These are phyloP conservation scores for Achatina immaculata DNA, from an alignment of 1,140 invertebrate genomes.

Conservation along the genomic window DNA sequence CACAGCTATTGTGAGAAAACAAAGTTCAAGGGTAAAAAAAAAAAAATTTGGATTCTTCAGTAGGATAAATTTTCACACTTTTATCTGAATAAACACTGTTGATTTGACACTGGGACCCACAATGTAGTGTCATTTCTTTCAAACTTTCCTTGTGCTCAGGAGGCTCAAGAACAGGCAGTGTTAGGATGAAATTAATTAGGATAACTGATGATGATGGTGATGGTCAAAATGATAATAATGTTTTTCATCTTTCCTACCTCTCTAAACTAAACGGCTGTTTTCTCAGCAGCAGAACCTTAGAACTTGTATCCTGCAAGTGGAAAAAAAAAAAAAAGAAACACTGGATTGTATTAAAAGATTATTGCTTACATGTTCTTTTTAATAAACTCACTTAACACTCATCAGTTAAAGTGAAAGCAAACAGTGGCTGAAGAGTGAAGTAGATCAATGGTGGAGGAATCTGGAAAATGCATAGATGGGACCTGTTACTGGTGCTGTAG, in stretches of 20 bases:
- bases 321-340: conserved; percentile 13
- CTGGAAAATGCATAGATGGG: not conserved
- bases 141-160: too few relatives aligned
- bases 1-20: not conserved
- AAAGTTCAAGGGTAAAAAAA: not conserved
- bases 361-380: not conserved
- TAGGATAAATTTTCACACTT: not conserved
- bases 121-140: not conserved
- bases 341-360: too few relatives aligned
- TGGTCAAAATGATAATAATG: not conserved
- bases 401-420: not conserved
- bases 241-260: conserved; percentile 20
- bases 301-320: conserved; percentile 4
- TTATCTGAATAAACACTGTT: too few relatives aligned
- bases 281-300: conserved; percentile 9
- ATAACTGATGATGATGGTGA: not conserved
- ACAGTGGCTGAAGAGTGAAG: not conserved
- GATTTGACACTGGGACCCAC: not conserved
- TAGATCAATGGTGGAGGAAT: not conserved
- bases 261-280: conserved; percentile 14
- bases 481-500: not conserved
- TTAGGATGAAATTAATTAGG: not conserved
- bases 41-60: not conserved
- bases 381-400: not conserved
- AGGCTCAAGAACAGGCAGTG: not conserved